Evolutionary conservation across 2,888 invertebrate genomes (phyloP).

Genomic region (Ormyrus thymus): DNA sequence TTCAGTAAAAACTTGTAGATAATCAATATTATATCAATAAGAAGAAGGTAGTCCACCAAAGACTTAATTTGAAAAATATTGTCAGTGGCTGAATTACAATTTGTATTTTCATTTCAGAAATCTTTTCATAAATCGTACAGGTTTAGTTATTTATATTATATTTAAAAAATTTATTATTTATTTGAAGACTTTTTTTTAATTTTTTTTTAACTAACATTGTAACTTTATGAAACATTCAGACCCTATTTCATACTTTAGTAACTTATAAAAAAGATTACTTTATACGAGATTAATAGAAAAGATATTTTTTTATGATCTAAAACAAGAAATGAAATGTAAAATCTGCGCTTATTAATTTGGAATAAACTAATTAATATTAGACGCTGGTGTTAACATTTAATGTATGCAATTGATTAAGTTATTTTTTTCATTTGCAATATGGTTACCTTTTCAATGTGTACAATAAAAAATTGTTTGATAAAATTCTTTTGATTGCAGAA

Average conservation of each 20-base stretch:
- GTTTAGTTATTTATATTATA: background rate
- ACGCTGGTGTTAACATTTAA: background rate
- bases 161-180: slow-evolving; percentile 13
- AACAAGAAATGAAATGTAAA: too few relatives aligned
- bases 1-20: slow-evolving; percentile 1
- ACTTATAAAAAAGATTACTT: background rate
- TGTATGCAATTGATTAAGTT: too few relatives aligned
- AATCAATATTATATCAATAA: slow-evolving; percentile 14
- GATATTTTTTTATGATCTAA: too few relatives aligned
- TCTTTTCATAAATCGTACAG: background rate
- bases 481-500: background rate
- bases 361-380: background rate
- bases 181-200: slow-evolving; percentile 10
- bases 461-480: background rate
- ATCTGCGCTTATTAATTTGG: background rate
- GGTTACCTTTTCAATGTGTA: background rate
- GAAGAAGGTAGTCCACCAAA: slow-evolving; percentile 36
- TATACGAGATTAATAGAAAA: too few relatives aligned
- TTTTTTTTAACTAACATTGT: background rate
- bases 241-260: background rate
- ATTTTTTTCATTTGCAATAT: background rate
- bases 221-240: too few relatives aligned
- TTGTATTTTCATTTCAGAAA: slow-evolving; percentile 4
- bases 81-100: slow-evolving; percentile 2
- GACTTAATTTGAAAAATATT: slow-evolving; percentile 29